These are phyloP conservation scores for Calcarius lapponicus DNA, from an alignment of 2,797 vertebrate genomes.

Conservation along the genomic window DNA sequence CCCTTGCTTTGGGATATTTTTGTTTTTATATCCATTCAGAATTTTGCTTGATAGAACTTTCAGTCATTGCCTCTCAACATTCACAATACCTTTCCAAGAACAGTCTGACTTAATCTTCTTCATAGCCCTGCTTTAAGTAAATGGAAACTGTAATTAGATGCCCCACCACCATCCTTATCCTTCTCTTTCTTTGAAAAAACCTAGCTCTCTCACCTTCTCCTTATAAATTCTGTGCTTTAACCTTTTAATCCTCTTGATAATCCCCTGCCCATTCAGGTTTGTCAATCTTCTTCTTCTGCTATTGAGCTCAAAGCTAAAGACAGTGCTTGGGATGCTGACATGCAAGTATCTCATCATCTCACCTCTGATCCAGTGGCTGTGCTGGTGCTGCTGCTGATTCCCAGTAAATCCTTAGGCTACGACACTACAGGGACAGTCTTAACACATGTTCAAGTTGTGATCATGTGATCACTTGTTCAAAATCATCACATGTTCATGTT, in stretches of 20 bases:
- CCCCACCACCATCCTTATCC: background rate
- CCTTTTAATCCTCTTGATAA: background rate
- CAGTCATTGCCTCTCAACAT: background rate
- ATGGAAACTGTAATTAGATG: background rate
- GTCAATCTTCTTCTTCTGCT: background rate
- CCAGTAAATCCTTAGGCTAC: background rate
- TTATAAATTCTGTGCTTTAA: background rate
- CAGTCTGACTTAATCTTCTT: background rate
- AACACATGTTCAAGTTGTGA: background rate
- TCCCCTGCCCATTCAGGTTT: background rate
- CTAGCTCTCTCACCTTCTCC: background rate
- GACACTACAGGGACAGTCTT: background rate
- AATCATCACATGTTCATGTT: background rate
- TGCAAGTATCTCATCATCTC: background rate
- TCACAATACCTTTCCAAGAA: background rate
- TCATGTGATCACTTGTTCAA: background rate
- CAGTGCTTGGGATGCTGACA: background rate
- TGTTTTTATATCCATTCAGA: background rate
- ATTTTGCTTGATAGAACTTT: background rate
- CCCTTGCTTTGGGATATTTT: background rate
- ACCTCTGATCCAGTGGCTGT: background rate
- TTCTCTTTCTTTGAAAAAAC: background rate
- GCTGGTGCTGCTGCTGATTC: background rate
- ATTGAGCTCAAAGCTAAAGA: background rate
- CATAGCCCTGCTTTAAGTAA: background rate